Evolutionary conservation across 2,113 vertebrate genomes (phyloP), one percentile per base, ranked within the genome.

Genomic region (Salvelinus alpinus): DNA sequence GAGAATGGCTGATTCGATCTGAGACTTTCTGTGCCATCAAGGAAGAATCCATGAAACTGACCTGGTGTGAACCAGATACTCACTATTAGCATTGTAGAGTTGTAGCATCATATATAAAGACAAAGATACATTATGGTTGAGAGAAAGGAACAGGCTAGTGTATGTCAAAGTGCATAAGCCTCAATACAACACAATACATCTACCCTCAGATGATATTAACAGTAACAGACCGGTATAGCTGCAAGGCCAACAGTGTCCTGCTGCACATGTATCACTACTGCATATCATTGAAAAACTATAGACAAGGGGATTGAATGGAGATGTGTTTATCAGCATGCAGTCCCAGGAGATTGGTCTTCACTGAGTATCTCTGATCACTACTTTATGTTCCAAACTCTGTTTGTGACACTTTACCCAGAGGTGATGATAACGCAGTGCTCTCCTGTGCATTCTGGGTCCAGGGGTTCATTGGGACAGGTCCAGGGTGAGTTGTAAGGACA

Each of bases 131-230:
- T 16, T 16, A 62, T 22, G n/a, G 1, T 24, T 62, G n/a, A 9
- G 7, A 5, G 59, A n/a, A 62, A 62, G 22, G 0, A 14, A 57
- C 54, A 20, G 22, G 59, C 59, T 3, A 62, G 59, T 62, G 7
- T 62, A 22, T 54, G 59, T 62, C 24, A n/a, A 62, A 22, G 54
- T 57, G 4, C 54, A 3, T 75, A 60, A 71, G 64, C 73, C 73
- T 20, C 54, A 57, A 57, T 57, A 18, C 13, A 57, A 57, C 54
- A 57, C 54, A 16, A 57, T 57, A 8, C 54, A 18, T 57, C 54
- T 57, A 57, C 18, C 13, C 54, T 57, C 14, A 18, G 13, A 57
- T 57, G 18, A 57, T 20, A 57, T 7, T 57, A 57, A 57, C 16
- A 57, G 14, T 57, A 20, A 18, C 18, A 57, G 13, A 57, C 18